Base-by-base conservation (phyloP, 2,113 vertebrate species). In the Dipodomys merriami region DNA sequence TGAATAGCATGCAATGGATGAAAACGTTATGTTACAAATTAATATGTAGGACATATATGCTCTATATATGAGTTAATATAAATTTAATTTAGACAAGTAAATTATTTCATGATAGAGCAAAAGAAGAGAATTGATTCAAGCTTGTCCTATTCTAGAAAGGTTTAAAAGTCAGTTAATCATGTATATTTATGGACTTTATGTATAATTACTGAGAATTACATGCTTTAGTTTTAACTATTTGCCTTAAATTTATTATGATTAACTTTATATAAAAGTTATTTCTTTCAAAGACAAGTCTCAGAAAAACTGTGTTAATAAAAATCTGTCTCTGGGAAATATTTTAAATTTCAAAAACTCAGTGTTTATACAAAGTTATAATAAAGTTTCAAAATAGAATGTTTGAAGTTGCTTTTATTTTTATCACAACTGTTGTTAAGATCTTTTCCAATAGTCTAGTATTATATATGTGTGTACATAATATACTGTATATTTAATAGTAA, bases 301-400 rank as follows among this genome's bases (percentile, higher is more conserved):
- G 18, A 78, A 92, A 89, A 60, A 0, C 0, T 65, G 39, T 71
- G 22, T 94, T 29, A 57, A 15, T 92, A 74, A 74, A 92, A 94
- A 76, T 60, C 25, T 94, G 53, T 72, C 69, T 86, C 11, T 83
- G 46, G 62, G 57, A 92, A 93, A 86, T 86, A 76, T 10, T 86
- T 84, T 92, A 64, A 91, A 93, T 10, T 84, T 84, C 89, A 64
- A 91, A 93, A 83, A n/a, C 67, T 92, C 57, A 89, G 86, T 69
- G 73, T 91, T 84, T 94, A 67, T 86, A 89, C 10, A 9, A 91
- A 64, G 22, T 6, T 92, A 44, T 46, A 67, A 95, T 44, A 68
- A 65, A 19, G 1, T 33, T 86, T 91, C 91, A 44, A 83, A 81
- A 78, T 68, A 83, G 29, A 82, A 2, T 27, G 71, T 93, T 60